Base-by-base conservation (phyloP, 2,888 invertebrate species). In the Lasioglossum zephyrum region DNA sequence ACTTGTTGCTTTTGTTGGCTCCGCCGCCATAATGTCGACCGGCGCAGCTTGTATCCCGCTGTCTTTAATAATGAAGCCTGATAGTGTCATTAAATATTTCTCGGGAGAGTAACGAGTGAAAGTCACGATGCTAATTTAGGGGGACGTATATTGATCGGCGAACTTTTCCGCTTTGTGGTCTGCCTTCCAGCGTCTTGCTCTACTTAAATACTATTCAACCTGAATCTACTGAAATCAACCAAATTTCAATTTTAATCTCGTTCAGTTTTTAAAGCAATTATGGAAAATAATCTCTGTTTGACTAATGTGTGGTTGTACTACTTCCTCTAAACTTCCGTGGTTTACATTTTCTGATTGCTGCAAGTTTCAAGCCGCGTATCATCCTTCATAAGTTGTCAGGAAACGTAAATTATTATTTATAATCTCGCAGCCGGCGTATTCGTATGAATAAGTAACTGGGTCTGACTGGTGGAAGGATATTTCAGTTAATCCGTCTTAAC, bases 1-100 rank as follows among this genome's bases (percentile, higher is more conserved):
- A 83, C 83, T 83, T 83, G 83, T 83, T 83, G 80, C 73, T 73
- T 41, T 63, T 39, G 36, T 69, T 66, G 22, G 41, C 22, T 13
- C 39, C 22, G 1, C 18, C 41, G 22, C 41, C 11, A 11, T 31
- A 26, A 16, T 18, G n/a, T 13, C 5, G 8, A 13, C 11, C 11
- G 0, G 6, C 31, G 8, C 39, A 8, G 66, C 26, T 77, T 72
- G n/a, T 26, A n/a, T 2, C 63, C 31, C 22, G 13, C 4, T 16
- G 47, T n/a, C 18, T 41, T 49, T 72, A 49, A 76, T 31, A 79
- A 63, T 18, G 63, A n/a, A 31, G 41, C 41, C 36, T n/a, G 49
- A 72, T 26, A 41, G 16, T 4, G 22, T 41, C 70, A 39, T 82
- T 75, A 75, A 31, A 69, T 70, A 75, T 80, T 41, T 69, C 26